Evolutionary conservation across 2,113 vertebrate genomes (phyloP), one percentile per base, ranked within the genome.

Genomic region (Polypterus senegalus): DNA sequence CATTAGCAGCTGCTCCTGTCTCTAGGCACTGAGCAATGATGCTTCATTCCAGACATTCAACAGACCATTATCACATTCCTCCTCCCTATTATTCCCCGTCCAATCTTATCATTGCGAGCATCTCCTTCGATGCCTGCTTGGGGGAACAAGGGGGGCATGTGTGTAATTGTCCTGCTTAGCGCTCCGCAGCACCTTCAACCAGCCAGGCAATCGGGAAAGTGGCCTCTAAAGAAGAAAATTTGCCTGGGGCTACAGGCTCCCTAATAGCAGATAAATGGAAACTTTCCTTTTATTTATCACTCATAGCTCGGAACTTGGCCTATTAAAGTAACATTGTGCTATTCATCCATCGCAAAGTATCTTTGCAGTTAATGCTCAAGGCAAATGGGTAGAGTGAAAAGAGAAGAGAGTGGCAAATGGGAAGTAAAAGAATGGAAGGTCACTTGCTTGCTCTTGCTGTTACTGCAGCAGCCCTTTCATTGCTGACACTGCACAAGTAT

Each of bases 241-340:
- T 73, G 80, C 86, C 86, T 47, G 72, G 73, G 83, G 88, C 85
- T 75, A 85, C 68, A 60, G 79, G 77, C 77, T 78, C 76, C 81
- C 80, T 86, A 86, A 86, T 86, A 86, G 81, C 81, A 85, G 85
- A 86, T 86, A 88, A 87, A 88, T 87, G 85, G 77, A 87, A 86
- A 87, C 82, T 86, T 87, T 27, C 79, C 82, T 83, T 86, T 86
- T 87, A 88, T 88, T 87, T 87, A 86, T 86, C 75, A 71, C 71
- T 71, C 73, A 79, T 80, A 87, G 84, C 86, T 88, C 86, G 82
- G 85, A 83, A 85, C 82, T 82, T 80, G 68, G 81, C 82, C 86
- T 86, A 87, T 87, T 84, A 87, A 86, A 85, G 82, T 72, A 66
- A 76, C 72, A 76, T 78, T 69, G 75, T 70, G 79, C 81, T 87